A percentile compares a stretch with the other conserved stretches of the same genome.
Evolutionary conservation across 2,888 invertebrate genomes (phyloP).

Genomic region (Tenthredo distinguenda): DNA sequence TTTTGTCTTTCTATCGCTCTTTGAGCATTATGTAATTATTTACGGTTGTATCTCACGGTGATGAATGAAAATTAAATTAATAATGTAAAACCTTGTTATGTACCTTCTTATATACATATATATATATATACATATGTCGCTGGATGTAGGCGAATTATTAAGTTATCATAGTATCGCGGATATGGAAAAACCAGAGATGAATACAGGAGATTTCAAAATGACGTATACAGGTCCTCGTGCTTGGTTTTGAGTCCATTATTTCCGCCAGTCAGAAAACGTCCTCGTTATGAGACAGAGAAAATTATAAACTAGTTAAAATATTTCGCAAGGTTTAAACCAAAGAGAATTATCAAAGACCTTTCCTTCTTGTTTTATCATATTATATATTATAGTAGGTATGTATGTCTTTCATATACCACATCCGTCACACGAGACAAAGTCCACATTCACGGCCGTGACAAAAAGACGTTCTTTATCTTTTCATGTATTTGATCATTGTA

Average conservation of each 20-base stretch:
- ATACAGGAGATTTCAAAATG: neutral
- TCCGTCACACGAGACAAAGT: constrained; percentile 7
- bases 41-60: neutral
- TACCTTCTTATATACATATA: no score
- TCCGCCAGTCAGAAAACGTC: constrained; percentile 37
- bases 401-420: neutral
- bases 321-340: constrained; percentile 13
- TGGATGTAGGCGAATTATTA: neutral
- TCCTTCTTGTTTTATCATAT: constrained; percentile 7
- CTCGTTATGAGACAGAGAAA: neutral
- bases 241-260: constrained; percentile 15
- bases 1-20: neutral
- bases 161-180: neutral
- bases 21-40: neutral
- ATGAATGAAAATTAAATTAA: neutral
- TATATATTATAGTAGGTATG: neutral
- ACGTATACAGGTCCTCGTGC: neutral
- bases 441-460: constrained; percentile 44
- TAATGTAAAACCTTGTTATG: neutral
- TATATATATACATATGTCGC: no score
- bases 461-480: constrained; percentile 8
- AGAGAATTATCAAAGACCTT: neutral
- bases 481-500: neutral
- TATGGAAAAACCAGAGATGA: neutral
- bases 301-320: constrained; percentile 16